Conservation (phyloP, 2,797 vertebrate genomes). For the Steatocranus sp. region DNA sequence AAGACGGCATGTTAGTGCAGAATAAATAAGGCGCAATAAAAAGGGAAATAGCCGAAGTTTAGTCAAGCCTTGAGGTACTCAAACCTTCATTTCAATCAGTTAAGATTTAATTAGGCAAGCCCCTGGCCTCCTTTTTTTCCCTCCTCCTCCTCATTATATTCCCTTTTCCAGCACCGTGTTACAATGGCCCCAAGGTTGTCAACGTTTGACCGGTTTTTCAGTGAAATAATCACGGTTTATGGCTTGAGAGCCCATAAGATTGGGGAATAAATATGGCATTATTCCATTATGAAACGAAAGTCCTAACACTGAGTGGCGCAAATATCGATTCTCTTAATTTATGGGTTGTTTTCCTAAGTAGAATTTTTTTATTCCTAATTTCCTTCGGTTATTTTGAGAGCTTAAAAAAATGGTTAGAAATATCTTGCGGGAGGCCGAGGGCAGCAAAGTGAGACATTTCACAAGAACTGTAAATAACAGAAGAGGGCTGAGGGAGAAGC, state of each 20-base stretch:
- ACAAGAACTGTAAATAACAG: constrained; percentile 75
- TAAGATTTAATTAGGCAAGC: constrained; percentile 93
- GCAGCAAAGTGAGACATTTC: constrained; percentile 74
- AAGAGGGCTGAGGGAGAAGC: constrained; percentile 11
- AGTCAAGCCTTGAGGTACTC: constrained; percentile 82
- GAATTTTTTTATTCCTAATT: constrained; percentile 44
- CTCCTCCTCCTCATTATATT: constrained; percentile 83
- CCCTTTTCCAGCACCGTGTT: constrained; percentile 82
- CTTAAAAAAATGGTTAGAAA: constrained; percentile 31
- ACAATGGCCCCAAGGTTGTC: constrained; percentile 86
- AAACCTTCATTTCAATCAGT: constrained; percentile 90
- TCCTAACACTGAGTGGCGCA: constrained; percentile 73
- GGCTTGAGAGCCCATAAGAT: constrained; percentile 72
- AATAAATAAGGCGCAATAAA: constrained; percentile 77
- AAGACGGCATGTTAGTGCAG: constrained; percentile 42
- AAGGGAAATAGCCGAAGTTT: constrained; percentile 80
- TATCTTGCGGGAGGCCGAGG: constrained; percentile 59
- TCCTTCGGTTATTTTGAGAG: constrained; percentile 42
- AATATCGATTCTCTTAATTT: constrained; percentile 75
- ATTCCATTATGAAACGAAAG: constrained; percentile 64
- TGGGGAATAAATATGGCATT: constrained; percentile 79
- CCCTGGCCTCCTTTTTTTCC: constrained; percentile 80
- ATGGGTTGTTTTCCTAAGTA: constrained; percentile 67
- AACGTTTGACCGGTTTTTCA: constrained; percentile 86
- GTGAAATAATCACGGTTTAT: constrained; percentile 75